phyloP scores from a whole-genome alignment of 2,888 invertebrate species.

The Galerucella pusilla region DNA sequence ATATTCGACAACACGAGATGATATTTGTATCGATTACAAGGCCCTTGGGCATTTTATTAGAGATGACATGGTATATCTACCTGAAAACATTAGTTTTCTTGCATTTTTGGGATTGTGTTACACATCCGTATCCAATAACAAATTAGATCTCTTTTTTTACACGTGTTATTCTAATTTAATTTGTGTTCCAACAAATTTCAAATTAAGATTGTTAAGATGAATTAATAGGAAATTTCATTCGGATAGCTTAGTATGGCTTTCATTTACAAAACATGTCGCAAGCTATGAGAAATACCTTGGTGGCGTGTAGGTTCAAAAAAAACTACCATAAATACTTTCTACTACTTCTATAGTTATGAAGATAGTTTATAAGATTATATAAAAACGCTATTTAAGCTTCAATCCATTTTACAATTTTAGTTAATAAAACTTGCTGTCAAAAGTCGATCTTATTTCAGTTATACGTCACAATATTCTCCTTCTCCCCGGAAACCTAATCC shows the following conservation, averaged over 20 bases:
- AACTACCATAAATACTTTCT: too few relatives aligned
- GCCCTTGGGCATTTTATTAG: neutral
- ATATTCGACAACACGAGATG: neutral
- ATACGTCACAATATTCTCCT: too few relatives aligned
- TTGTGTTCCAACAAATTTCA: neutral
- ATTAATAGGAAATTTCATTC: neutral
- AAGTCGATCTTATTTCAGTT: too few relatives aligned
- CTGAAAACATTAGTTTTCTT: constrained; percentile 25
- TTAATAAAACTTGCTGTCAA: too few relatives aligned
- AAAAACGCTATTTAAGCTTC: too few relatives aligned
- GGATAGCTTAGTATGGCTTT: neutral
- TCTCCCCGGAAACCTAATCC: too few relatives aligned
- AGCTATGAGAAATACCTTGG: neutral
- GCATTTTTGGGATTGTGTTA: constrained; percentile 22
- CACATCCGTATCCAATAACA: constrained; percentile 26
- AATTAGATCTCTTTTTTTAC: constrained; percentile 4
- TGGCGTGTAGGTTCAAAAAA: neutral
- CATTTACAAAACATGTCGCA: too few relatives aligned
- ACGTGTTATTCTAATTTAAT: neutral
- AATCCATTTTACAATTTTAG: too few relatives aligned
- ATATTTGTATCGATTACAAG: constrained; percentile 8
- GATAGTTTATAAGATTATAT: too few relatives aligned
- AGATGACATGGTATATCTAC: constrained; percentile 13
- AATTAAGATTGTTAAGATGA: neutral
- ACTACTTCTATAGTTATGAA: too few relatives aligned